Base-by-base conservation (phyloP, 2,888 invertebrate genomes). In the Caenorhabditis sp. region DNA sequence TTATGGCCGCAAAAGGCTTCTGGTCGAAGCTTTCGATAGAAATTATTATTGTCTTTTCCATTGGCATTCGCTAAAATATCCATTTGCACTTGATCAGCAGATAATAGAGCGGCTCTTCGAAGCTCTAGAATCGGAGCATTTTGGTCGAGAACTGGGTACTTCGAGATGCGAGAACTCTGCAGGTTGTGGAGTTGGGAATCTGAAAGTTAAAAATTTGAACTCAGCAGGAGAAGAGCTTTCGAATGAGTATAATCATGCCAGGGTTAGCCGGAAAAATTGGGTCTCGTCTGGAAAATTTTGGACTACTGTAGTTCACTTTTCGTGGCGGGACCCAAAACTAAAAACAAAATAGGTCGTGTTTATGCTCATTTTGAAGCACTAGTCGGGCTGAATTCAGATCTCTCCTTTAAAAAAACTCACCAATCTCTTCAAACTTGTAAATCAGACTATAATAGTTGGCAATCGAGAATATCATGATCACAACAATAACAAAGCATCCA, bases 1-100 rank as follows among this genome's bases (percentile, higher is more conserved):
- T 35, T 69, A 14, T 64, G 38, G 2, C 51, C 47, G 31, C 85
- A 85, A 63, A 41, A 80, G 8, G 81, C 81, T 41, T 80, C 80
- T 2, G 22, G 19, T 24, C 28, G 66, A 16, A 73, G 2, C 19
- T 59, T 66, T 8, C 22, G 8, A 49, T 66, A 80, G 12, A 80
- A 80, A 12, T 59, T 41, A 7, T 47, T 10, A 22, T 70, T 79
- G 28, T 79, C 70, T 26, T 49, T 14, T 1, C 79, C 79, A 47
- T 56, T 41, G 2, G 70, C 56, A 31, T 44, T 41, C 4, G 24
- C 8, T 31, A 79, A 44, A 56, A 79, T 63, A 7, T 51, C 54
- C 3, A 26, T 28, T 58, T 64, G 61, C 0, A 58, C 44, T 24
- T 44, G 54, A 16, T 70, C 64, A 24, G 79, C 70, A 4, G 35